Evolutionary conservation across 2,888 invertebrate species (phyloP), one percentile per base, ranked within the genome.

Genomic region (Drosophila mettleri): DNA sequence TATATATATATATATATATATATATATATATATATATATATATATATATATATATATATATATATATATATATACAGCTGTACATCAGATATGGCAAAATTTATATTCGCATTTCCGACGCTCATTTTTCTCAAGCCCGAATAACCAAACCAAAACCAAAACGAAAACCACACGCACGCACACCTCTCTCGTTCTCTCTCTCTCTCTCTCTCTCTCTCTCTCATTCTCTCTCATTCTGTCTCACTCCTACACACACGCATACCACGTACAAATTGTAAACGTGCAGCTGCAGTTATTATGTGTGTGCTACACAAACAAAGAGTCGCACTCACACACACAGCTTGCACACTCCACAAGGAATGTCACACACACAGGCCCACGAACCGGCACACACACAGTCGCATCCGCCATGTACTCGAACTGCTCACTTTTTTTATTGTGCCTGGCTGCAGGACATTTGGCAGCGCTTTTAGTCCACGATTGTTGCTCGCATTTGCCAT

Each of bases 31-130:
- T 59, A 66, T 69, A 79, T 4, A 49, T 43, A 22, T 59, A 66
- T n/a, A 71, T 31, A 52, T 33, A 60, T 36, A 18, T 59, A 62
- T 45, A 33, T 46, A 59, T 41, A 59, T 31, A 41, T 41, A 38
- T 27, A 41, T 22, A 18, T 34, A 49, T 39, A 16, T 4, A 49
- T 43, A 22, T 59, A 66, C 71, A 79, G 63, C 70, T 87, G 86
- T 88, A 87, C 83, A 90, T 90, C 91, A 91, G 90, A 91, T 90
- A 90, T 90, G 83, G 75, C 82, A 76, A 85, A 90, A 90, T 90
- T 90, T 90, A 90, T 90, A 91, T 90, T 90, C 90, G 88, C 79
- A 90, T 90, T 88, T 91, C 91, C 90, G 89, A 71, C 71, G 81
- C 87, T 82, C 84, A 89, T 86, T 86, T 86, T 89, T 89, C 86